Conservation (phyloP, 2,888 invertebrate genomes). For the Caenorhabditis auriculariae region DNA sequence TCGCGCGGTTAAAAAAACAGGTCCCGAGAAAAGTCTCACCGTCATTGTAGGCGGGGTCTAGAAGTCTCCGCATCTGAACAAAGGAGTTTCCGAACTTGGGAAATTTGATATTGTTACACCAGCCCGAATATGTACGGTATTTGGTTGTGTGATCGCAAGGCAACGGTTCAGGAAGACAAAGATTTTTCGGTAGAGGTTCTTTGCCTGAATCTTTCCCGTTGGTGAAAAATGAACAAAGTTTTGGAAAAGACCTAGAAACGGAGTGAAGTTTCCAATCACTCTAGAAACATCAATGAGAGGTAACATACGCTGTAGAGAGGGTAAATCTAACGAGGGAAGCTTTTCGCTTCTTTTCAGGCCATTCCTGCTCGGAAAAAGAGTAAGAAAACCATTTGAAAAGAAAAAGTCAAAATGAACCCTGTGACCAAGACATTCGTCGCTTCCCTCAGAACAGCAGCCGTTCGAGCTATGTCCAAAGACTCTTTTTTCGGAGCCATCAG, state of each 20-base stretch:
- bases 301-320: constrained; percentile 55
- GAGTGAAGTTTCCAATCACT: constrained; percentile 58
- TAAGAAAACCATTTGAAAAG: background rate
- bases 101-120: constrained; percentile 76
- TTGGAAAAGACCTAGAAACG: constrained; percentile 39
- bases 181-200: constrained; percentile 42
- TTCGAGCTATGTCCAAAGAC: constrained; percentile 57
- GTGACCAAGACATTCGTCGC: constrained; percentile 59
- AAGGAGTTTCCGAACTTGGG: constrained; percentile 60
- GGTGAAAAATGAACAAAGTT: background rate
- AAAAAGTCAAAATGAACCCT: constrained; percentile 40
- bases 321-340: constrained; percentile 55
- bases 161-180: constrained; percentile 59
- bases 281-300: constrained; percentile 57
- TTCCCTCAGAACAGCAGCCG: constrained; percentile 58
- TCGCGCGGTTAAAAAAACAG: constrained; percentile 2
- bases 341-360: constrained; percentile 49
- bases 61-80: constrained; percentile 51
- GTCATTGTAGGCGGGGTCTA: constrained; percentile 77
- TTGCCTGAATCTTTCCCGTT: constrained; percentile 11
- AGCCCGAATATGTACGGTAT: constrained; percentile 79
- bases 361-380: constrained; percentile 30
- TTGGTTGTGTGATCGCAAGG: constrained; percentile 63
- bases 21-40: too few species aligned
- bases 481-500: constrained; percentile 61